A percentile compares a stretch with the other conserved stretches of the same genome.
Conservation (phyloP, 2,113 vertebrate genomes). For the Gasterosteus aculeatus region DNA sequence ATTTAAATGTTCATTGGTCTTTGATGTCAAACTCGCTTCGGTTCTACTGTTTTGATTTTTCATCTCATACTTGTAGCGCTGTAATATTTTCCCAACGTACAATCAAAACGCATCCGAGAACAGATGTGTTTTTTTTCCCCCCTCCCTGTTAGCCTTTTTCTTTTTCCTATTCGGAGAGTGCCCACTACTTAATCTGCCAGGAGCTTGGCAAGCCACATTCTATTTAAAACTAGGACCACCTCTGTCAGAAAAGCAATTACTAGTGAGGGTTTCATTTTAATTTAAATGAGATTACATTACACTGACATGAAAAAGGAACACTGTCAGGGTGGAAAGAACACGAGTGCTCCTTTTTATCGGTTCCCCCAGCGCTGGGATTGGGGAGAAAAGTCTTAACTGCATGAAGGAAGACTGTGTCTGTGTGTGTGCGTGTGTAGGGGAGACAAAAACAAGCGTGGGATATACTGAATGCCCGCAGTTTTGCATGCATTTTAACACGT, state of each 20-base stretch:
- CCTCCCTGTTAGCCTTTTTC: background rate
- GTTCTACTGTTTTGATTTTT: constrained; percentile 9
- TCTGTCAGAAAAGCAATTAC: constrained; percentile 85
- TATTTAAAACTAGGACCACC: constrained; percentile 80
- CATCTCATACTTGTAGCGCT: background rate
- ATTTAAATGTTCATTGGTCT: constrained; percentile 29
- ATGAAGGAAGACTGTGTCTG: constrained; percentile 30
- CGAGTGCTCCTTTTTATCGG: constrained; percentile 74
- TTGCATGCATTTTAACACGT: constrained; percentile 16
- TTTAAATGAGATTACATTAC: constrained; percentile 83
- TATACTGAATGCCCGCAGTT: constrained; percentile 3
- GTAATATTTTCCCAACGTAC: constrained; percentile 31
- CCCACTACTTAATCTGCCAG: constrained; percentile 68
- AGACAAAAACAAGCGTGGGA: constrained; percentile 22
- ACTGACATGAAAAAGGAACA: constrained; percentile 74
- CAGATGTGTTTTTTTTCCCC: constrained; percentile 12
- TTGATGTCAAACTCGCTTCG: background rate
- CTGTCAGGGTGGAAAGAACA: constrained; percentile 75
- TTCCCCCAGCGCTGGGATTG: constrained; percentile 63
- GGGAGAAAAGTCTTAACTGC: constrained; percentile 50
- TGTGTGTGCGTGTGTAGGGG: constrained; percentile 11
- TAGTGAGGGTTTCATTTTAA: constrained; percentile 81
- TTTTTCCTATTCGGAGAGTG: constrained; percentile 24
- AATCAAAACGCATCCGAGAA: constrained; percentile 38
- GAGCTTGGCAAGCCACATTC: constrained; percentile 59